These are phyloP conservation scores for Caranx melampygus DNA, from an alignment of 2,113 vertebrate species.

Conservation along the genomic window DNA sequence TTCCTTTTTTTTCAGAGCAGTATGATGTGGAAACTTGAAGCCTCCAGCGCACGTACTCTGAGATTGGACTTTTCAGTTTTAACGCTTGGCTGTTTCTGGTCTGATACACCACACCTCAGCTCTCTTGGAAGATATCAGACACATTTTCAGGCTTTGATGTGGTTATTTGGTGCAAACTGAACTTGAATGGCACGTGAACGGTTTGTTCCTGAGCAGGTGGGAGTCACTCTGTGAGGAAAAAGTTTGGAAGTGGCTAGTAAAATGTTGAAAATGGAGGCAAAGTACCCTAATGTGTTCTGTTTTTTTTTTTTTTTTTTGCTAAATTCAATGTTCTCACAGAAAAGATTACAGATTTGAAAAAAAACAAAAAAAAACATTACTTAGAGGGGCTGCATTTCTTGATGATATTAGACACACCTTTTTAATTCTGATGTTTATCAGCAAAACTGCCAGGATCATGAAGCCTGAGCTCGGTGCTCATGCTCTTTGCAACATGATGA, in stretches of 20 bases:
- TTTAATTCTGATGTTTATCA: conserved; percentile 24
- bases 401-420: background rate
- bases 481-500: conserved; percentile 48
- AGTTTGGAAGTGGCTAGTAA: background rate
- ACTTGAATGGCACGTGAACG: background rate
- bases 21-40: background rate
- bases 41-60: background rate
- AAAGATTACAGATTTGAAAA: conserved; percentile 17
- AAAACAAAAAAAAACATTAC: conserved; percentile 9
- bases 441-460: conserved; percentile 31
- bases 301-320: conserved; percentile 1
- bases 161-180: background rate
- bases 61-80: background rate
- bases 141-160: background rate
- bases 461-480: conserved; percentile 30
- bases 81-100: background rate
- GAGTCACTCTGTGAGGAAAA: background rate
- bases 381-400: background rate
- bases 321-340: background rate
- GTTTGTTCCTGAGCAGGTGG: background rate
- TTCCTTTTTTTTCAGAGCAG: background rate
- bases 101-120: background rate
- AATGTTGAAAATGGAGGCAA: background rate
- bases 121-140: background rate
- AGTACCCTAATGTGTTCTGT: background rate